A percentile compares a stretch with the other conserved stretches of the same genome.
phyloP scores from a whole-genome alignment of 2,113 vertebrate genomes.

The Crotalus horridus region DNA sequence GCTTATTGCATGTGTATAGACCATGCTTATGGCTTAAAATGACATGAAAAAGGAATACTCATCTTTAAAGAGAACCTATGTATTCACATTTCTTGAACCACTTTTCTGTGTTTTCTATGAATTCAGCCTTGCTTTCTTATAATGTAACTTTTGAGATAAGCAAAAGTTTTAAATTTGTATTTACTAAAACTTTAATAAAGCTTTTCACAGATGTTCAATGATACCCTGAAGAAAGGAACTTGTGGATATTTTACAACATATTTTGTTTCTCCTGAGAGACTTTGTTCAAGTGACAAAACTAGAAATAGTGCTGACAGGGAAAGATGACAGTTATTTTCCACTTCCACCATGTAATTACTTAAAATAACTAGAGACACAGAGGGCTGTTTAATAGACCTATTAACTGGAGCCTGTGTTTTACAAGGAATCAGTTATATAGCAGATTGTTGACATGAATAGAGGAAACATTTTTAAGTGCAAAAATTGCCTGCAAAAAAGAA shows the following conservation, averaged over 20 bases:
- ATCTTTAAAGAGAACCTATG: not conserved
- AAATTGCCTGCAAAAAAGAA: not conserved
- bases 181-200: constrained; percentile 13
- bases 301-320: not conserved
- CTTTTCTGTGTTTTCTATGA: not conserved
- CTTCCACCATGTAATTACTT: constrained; percentile 37
- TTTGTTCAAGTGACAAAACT: constrained; percentile 26
- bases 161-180: not conserved
- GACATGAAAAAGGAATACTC: not conserved
- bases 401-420: constrained; percentile 18
- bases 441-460: constrained; percentile 1
- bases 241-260: not conserved
- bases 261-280: constrained; percentile 16
- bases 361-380: constrained; percentile 16
- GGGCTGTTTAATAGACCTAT: constrained; percentile 9
- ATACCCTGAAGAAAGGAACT: not conserved
- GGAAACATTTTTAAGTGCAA: constrained; percentile 14
- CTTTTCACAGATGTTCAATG: not conserved
- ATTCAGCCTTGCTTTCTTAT: not conserved
- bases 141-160: not conserved
- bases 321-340: constrained; percentile 20
- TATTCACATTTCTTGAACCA: not conserved
- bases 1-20: not conserved
- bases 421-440: constrained; percentile 1
- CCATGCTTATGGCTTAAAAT: not conserved